Conservation (phyloP, 1,140 invertebrate species). For the Mercenaria mercenaria region DNA sequence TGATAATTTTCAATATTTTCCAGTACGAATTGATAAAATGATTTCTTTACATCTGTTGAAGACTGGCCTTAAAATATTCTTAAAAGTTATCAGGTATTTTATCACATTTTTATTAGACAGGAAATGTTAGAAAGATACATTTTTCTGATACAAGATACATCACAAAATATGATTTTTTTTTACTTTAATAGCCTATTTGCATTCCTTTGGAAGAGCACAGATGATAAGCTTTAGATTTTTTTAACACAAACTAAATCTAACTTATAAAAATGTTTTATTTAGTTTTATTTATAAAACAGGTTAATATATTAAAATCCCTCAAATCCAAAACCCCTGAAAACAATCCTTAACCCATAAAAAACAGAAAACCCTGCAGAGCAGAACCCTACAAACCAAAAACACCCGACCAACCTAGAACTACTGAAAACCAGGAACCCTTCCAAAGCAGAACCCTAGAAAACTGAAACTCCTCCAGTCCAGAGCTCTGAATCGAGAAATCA, state of each 20-base stretch:
- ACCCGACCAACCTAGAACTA: too few species aligned
- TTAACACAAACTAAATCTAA: background rate
- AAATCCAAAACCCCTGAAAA: too few species aligned
- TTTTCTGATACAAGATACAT: background rate
- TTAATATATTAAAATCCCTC: background rate
- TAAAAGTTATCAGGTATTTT: background rate
- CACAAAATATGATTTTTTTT: background rate
- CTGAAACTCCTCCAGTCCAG: too few species aligned
- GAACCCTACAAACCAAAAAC: too few species aligned
- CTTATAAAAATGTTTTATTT: background rate
- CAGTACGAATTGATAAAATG: too few species aligned
- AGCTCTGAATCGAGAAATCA: too few species aligned
- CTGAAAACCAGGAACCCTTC: too few species aligned
- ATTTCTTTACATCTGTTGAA: background rate
- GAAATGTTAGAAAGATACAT: background rate
- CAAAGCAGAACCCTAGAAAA: too few species aligned
- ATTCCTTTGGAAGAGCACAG: background rate
- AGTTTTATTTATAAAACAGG: background rate
- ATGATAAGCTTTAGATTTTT: background rate
- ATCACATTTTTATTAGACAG: conserved; percentile 13
- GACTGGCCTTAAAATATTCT: background rate
- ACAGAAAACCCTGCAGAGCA: too few species aligned
- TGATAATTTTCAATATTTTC: too few species aligned
- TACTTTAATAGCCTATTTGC: background rate
- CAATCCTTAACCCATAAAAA: too few species aligned